phyloP scores from a whole-genome alignment of 1,140 invertebrate genomes.

The Aphelinus certus region DNA sequence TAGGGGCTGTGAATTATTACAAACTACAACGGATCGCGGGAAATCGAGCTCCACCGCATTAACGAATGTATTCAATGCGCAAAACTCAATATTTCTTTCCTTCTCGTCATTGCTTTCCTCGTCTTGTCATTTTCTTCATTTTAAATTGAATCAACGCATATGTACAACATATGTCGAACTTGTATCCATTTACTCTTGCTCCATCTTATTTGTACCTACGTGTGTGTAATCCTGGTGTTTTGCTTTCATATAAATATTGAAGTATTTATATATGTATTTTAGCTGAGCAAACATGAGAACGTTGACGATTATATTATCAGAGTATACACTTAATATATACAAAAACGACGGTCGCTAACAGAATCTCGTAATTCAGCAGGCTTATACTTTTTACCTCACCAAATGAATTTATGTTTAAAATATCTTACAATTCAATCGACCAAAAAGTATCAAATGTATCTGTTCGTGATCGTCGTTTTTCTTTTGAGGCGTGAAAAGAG shows the following conservation, averaged over 20 bases:
- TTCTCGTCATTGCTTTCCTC: conserved; percentile 10
- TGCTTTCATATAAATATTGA: conserved; percentile 53
- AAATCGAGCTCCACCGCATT: conserved; percentile 9
- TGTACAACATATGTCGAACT: conserved; percentile 61
- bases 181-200: conserved; percentile 34
- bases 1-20: conserved; percentile 4
- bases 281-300: conserved; percentile 25
- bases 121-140: conserved; percentile 23
- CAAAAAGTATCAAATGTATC: too few relatives aligned
- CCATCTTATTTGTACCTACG: conserved; percentile 60
- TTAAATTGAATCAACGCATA: conserved; percentile 50
- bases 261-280: conserved; percentile 29
- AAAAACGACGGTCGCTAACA: conserved; percentile 25
- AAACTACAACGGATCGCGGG: conserved; percentile 22
- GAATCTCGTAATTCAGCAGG: not conserved
- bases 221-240: conserved; percentile 64
- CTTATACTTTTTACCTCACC: too few relatives aligned
- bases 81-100: not conserved
- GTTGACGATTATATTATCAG: conserved; percentile 14
- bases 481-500: conserved; percentile 1
- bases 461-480: conserved; percentile 20
- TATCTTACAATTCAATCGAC: too few relatives aligned
- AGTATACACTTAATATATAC: conserved; percentile 22
- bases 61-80: not conserved
- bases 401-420: too few relatives aligned